Evolutionary conservation across 1,140 invertebrate species (phyloP).

Genomic region (Nilaparvata lugens): DNA sequence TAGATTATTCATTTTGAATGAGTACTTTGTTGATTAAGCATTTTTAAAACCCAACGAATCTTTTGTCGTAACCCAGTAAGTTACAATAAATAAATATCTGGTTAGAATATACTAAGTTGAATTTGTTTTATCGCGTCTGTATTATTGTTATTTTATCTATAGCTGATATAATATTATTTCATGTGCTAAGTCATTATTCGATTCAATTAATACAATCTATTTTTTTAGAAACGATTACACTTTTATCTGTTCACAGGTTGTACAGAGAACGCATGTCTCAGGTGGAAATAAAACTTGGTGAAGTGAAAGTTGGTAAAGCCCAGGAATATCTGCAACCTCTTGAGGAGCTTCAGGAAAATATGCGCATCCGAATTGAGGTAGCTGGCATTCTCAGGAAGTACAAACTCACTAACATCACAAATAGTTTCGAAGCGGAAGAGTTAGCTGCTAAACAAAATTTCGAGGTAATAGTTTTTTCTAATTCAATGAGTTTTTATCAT

Average conservation of each 20-base stretch:
- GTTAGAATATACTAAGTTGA: too few relatives aligned
- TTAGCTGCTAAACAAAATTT: conserved; percentile 81
- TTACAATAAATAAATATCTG: too few relatives aligned
- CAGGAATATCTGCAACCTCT: conserved; percentile 81
- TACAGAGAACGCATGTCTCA: conserved; percentile 76
- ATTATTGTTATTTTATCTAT: too few relatives aligned
- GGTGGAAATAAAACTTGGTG: conserved; percentile 74
- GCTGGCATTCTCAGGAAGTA: conserved; percentile 74
- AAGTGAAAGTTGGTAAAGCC: conserved; percentile 74
- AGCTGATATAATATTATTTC: too few relatives aligned
- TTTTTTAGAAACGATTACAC: conserved; percentile 2
- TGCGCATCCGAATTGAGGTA: conserved; percentile 77
- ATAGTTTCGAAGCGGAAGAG: conserved; percentile 81
- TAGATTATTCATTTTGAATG: too few relatives aligned
- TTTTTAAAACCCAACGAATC: too few relatives aligned
- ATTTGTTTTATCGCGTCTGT: too few relatives aligned
- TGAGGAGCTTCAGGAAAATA: conserved; percentile 75
- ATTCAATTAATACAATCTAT: background rate
- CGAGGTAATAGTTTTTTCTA: conserved; percentile 45
- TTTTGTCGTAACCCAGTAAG: too few relatives aligned
- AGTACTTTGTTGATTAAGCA: too few relatives aligned
- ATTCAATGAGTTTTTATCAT: too few relatives aligned
- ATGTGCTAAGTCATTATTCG: background rate
- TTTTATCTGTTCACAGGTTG: conserved; percentile 42
- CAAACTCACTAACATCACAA: conserved; percentile 71